Evolutionary conservation across 2,888 invertebrate species (phyloP).

Genomic region (Cyclophora albipunctata): DNA sequence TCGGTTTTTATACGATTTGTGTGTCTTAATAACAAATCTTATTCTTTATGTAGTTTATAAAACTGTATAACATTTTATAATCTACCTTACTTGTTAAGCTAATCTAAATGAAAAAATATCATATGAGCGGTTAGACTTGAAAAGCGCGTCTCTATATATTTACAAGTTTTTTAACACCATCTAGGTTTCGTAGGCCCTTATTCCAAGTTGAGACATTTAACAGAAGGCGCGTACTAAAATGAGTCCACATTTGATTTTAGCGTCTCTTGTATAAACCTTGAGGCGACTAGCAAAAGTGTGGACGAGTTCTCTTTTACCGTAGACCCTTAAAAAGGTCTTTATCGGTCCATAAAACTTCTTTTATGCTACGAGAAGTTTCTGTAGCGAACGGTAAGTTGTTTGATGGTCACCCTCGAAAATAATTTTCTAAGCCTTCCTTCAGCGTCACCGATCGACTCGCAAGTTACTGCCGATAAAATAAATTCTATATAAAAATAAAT

Average conservation of each 20-base stretch:
- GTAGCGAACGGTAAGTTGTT: constrained; percentile 58
- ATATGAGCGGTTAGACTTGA: too few species aligned
- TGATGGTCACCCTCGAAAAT: constrained; percentile 67
- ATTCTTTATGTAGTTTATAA: too few species aligned
- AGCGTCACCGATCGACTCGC: constrained; percentile 49
- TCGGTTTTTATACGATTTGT: too few species aligned
- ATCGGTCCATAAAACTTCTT: constrained; percentile 68
- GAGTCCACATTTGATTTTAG: constrained; percentile 16
- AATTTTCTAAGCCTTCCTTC: constrained; percentile 56
- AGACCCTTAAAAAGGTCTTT: constrained; percentile 65
- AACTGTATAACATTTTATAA: too few species aligned
- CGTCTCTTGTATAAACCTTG: constrained; percentile 10
- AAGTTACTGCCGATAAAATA: constrained; percentile 60
- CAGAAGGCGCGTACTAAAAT: constrained; percentile 1
- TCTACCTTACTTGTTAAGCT: too few species aligned
- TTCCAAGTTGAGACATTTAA: neutral
- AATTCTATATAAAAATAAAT: constrained; percentile 62
- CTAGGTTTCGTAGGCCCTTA: too few species aligned
- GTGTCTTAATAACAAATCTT: too few species aligned
- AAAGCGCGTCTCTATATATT: too few species aligned
- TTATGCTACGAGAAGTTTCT: constrained; percentile 61
- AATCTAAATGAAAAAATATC: too few species aligned
- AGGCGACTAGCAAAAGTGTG: constrained; percentile 13
- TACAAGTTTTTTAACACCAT: too few species aligned
- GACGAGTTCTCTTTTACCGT: constrained; percentile 35